Percentiles rank a stretch among this genome's conserved stretches.
Conservation (phyloP, 2,888 invertebrate genomes). For the Ophion obscuratus region DNA sequence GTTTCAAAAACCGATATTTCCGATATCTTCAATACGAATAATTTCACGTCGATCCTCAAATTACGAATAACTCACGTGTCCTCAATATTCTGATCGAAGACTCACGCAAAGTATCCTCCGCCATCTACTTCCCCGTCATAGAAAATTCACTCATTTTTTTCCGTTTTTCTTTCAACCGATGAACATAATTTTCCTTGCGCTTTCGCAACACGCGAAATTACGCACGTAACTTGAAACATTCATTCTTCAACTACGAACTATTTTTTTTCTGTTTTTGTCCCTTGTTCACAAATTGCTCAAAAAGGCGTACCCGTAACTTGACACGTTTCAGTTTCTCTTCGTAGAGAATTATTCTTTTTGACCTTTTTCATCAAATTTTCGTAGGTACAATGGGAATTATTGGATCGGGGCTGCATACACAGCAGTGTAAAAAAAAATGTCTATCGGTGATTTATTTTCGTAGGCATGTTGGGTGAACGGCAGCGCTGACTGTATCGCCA, state of each 20-base stretch:
- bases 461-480: conserved; percentile 17
- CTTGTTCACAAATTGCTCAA: conserved; percentile 49
- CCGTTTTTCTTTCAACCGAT: not conserved
- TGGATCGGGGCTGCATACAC: conserved; percentile 36
- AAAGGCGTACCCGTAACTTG: conserved; percentile 61
- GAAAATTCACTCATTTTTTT: conserved; percentile 5
- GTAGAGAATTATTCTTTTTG: conserved; percentile 22
- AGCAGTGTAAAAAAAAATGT: conserved; percentile 60
- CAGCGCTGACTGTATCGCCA: conserved; percentile 11
- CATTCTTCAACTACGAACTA: conserved; percentile 59
- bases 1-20: not conserved
- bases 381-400: conserved; percentile 40
- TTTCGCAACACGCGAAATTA: conserved; percentile 39
- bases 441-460: conserved; percentile 39
- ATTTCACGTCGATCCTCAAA: no score
- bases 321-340: conserved; percentile 41
- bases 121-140: not conserved
- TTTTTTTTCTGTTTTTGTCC: conserved; percentile 35
- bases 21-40: not conserved
- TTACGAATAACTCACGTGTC: not conserved
- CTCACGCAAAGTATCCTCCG: not conserved
- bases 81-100: not conserved
- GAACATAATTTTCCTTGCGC: not conserved
- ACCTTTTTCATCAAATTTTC: conserved; percentile 9
- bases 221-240: conserved; percentile 44